Evolutionary conservation across 2,797 vertebrate species (phyloP), one percentile per base, ranked within the genome.

Genomic region (Discoglossus pictus): DNA sequence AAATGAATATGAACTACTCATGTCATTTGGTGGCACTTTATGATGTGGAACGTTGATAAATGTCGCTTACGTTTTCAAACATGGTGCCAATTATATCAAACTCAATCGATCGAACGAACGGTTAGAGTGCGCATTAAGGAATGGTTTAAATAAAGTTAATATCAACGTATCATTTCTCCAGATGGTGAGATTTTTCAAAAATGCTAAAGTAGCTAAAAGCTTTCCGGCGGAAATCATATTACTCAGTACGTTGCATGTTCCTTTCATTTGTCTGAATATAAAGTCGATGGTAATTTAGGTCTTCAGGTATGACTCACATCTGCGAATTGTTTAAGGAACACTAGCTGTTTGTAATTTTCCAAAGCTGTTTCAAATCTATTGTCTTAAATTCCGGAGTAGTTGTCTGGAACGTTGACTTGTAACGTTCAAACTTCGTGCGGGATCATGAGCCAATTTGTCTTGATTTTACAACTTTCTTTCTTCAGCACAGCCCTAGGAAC

Each of bases 381-480:
- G 50, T 56, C 38, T 64, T 50, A 42, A 48, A 50, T 50, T 35
- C 17, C 11, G 34, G 18, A 12, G 52, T 53, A 67, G 54, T 34
- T 59, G 36, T 47, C 52, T 70, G 59, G 43, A 63, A 42, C 23
- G 8, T 59, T 42, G 43, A 59, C 42, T 48, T 69, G 13, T 23
- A 17, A 48, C n/a, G 40, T 54, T 58, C 27, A 13, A 21, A 21
- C 17, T 58, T 47, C 11, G 50, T 50, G 51, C 36, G 43, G 43
- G 44, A 58, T 62, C 52, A 31, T 62, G 55, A 70, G 52, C 43
- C 68, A 70, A 70, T 64, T 64, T 70, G 52, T 70, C 21, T 61
- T 63, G 43, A 51, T 58, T 70, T 70, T 70, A 63, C 43, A 50
- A 63, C 68, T 34, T 43, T 63, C 27, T 62, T 70, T 70, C 67